Evolutionary conservation across 1,140 invertebrate genomes (phyloP).

Genomic region (Drosophila mojavensis): DNA sequence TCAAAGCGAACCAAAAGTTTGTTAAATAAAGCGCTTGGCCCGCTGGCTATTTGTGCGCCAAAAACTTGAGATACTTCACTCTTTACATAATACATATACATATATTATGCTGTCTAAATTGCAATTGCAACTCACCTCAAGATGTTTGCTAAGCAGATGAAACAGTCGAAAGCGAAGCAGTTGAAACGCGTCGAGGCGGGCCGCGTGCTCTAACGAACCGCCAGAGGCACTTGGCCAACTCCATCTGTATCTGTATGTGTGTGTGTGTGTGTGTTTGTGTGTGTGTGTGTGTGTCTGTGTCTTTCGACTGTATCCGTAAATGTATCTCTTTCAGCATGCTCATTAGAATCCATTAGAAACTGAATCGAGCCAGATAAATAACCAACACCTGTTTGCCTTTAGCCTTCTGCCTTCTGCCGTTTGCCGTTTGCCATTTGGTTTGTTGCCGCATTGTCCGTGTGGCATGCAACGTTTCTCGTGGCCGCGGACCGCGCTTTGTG

Average conservation of each 20-base stretch:
- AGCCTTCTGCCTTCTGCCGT: not conserved
- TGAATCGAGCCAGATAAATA: constrained; percentile 37
- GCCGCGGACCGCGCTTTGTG: constrained; percentile 16
- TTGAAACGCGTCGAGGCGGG: constrained; percentile 59
- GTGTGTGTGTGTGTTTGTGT: too few species aligned
- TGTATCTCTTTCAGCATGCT: constrained; percentile 32
- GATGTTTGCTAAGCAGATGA: not conserved
- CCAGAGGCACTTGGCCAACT: constrained; percentile 28
- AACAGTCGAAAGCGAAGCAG: not conserved
- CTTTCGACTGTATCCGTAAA: not conserved
- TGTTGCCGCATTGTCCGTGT: constrained; percentile 1
- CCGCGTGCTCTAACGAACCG: constrained; percentile 62
- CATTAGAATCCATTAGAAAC: constrained; percentile 74
- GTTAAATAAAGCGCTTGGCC: constrained; percentile 26
- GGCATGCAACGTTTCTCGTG: constrained; percentile 9
- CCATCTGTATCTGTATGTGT: constrained; percentile 30
- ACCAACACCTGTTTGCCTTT: constrained; percentile 55
- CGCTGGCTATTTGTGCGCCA: constrained; percentile 62
- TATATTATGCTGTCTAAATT: not conserved
- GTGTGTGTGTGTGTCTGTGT: not conserved
- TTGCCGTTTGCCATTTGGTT: not conserved
- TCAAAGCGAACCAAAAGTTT: constrained; percentile 35
- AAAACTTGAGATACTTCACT: constrained; percentile 31
- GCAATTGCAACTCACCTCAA: constrained; percentile 31
- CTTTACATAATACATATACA: not conserved